Conservation (phyloP, 2,113 vertebrate genomes). For the Thalassarche chlororhynchos region DNA sequence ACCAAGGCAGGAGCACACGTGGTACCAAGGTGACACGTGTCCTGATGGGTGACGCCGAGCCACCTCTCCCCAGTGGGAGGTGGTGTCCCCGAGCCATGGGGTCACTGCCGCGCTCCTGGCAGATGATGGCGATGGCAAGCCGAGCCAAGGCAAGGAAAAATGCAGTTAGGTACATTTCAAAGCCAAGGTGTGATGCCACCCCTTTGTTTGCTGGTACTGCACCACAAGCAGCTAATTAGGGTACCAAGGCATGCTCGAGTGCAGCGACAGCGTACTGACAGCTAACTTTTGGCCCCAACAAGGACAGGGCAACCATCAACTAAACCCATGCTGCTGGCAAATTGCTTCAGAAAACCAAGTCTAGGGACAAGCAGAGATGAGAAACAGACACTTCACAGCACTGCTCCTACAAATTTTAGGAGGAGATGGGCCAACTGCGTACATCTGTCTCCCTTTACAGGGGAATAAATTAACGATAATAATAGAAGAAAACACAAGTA, state of each 20-base stretch:
- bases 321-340: neutral
- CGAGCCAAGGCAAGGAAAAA: neutral
- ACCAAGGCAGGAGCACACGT: neutral
- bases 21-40: neutral
- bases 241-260: rapidly evolving
- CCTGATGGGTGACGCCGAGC: neutral
- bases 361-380: neutral
- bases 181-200: neutral
- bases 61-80: neutral
- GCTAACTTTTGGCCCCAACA: neutral
- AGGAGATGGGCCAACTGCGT: neutral
- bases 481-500: neutral
- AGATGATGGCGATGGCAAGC: neutral
- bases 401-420: neutral
- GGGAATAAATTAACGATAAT: neutral
- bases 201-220: neutral
- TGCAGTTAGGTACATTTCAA: neutral
- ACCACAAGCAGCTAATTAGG: neutral
- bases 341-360: neutral
- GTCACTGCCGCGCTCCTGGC: neutral
- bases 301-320: neutral
- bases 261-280: rapidly evolving
- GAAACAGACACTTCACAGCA: neutral
- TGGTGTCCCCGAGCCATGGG: rapidly evolving
- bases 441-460: neutral